Evolutionary conservation across 1,140 invertebrate species (phyloP), one percentile per base, ranked within the genome.

Genomic region (Oedothorax gibbosus): DNA sequence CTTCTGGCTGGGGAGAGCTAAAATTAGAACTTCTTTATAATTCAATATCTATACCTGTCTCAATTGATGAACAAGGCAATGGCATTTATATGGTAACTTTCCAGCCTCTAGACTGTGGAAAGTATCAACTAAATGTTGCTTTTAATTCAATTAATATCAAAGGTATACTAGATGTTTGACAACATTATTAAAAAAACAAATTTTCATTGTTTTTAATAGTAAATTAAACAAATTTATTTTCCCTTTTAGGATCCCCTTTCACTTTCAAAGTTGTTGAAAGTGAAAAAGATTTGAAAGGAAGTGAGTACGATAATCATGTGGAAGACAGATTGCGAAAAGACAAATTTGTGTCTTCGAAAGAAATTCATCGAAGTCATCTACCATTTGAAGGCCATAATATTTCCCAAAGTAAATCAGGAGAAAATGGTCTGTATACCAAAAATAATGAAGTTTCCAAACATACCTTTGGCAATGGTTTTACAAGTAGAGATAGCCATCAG

Each of bases 121-220:
- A 97, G 90, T 98, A 99, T 90, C 93, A 95, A 73, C 93, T 99
- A 54, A 97, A 98, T 89, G 93, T 98, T 15, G 97, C 97, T 88
- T 99, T 98, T 89, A 99, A 99, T 90, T 96, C 96, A 7, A 95
- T 95, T 87, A 97, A 98, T 88, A 95, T 99, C n/a, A 95, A 96
- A 92, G 97, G 97, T 85, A 85, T 53, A n/a, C 49, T 50, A 72
- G 2, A 49, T 62, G 53, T 65, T 76, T 68, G 51, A 57, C 0
- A 71, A 56, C 69, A 7, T 68, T 75, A 18, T 57, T 21, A n/a
- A 12, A n/a, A 12, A 18, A 2, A 68, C 15, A 68, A 7, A 8
- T 64, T 77, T 77, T 21, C 50, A 50, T 49, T 64, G 14, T 6
- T 73, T 73, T 56, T 50, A 7, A 0, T 20, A 75, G 10, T 20